Conservation (phyloP, 2,113 vertebrate species). For the Seriola rivoliana region DNA sequence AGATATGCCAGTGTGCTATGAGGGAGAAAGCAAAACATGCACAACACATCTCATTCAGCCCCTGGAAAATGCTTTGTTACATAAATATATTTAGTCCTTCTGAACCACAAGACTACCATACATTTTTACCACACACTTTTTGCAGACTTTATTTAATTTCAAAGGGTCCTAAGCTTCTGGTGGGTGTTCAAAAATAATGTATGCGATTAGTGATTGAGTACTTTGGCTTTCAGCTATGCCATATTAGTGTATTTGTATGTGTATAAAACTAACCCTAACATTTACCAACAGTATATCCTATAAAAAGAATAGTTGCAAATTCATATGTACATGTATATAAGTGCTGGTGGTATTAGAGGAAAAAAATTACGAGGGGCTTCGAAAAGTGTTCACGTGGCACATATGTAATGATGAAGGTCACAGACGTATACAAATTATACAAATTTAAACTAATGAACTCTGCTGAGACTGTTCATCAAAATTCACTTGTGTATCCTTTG, state of each 20-base stretch:
- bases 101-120: not conserved
- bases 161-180: not conserved
- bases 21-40: slow-evolving; percentile 12
- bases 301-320: not conserved
- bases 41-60: slow-evolving; percentile 10
- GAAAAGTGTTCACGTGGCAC: slow-evolving; percentile 23
- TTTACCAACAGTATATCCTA: not conserved
- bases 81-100: not conserved
- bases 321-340: not conserved
- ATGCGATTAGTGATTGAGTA: not conserved
- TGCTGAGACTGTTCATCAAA: not conserved
- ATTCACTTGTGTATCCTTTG: slow-evolving; percentile 16
- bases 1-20: slow-evolving; percentile 86
- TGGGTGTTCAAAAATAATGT: not conserved
- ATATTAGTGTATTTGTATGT: not conserved
- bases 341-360: not conserved
- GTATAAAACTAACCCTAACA: no score
- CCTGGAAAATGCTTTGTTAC: not conserved
- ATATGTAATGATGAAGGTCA: slow-evolving; percentile 35
- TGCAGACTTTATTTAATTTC: not conserved
- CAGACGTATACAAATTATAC: slow-evolving; percentile 7
- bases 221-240: not conserved
- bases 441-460: slow-evolving; percentile 37
- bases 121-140: not conserved
- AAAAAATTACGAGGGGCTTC: not conserved